A percentile compares a stretch with the other conserved stretches of the same genome.
Conservation (phyloP, 2,888 invertebrate genomes). For the Pelosia muscerda region DNA sequence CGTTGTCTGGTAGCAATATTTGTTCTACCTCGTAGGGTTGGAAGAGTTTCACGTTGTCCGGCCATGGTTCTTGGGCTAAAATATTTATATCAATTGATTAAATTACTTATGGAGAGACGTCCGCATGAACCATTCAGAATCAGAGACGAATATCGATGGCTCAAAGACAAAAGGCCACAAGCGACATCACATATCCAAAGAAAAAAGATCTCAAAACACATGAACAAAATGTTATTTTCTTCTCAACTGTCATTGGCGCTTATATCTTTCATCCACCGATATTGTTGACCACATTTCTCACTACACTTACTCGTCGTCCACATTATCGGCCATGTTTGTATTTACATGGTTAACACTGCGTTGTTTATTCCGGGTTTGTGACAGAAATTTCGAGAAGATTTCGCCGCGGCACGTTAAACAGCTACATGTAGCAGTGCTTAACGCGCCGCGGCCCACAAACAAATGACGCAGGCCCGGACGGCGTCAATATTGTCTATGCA, state of each 20-base stretch:
- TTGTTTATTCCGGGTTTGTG: not conserved
- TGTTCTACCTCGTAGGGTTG: conserved; percentile 98
- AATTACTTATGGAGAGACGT: not conserved
- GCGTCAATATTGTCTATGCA: conserved; percentile 4
- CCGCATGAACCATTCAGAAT: not conserved
- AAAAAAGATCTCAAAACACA: not conserved
- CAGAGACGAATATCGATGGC: not conserved
- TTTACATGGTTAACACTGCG: not conserved
- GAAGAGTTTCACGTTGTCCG: conserved; percentile 93
- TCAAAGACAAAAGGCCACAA: not conserved
- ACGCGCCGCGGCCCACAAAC: not conserved
- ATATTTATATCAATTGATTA: not conserved
- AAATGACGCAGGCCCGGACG: not conserved
- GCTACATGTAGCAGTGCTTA: not conserved
- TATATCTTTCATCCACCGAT: not conserved
- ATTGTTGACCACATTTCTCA: not conserved
- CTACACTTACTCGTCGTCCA: not conserved
- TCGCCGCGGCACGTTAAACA: not conserved
- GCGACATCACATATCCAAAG: not conserved
- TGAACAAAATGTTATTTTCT: not conserved
- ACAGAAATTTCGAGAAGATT: not conserved
- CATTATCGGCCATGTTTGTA: not conserved
- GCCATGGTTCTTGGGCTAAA: conserved; percentile 95
- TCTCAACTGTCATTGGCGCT: not conserved
- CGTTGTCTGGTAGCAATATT: conserved; percentile 96